These are phyloP conservation scores for Etheostoma spectabile DNA, from an alignment of 2,113 vertebrate genomes.

Conservation along the genomic window DNA sequence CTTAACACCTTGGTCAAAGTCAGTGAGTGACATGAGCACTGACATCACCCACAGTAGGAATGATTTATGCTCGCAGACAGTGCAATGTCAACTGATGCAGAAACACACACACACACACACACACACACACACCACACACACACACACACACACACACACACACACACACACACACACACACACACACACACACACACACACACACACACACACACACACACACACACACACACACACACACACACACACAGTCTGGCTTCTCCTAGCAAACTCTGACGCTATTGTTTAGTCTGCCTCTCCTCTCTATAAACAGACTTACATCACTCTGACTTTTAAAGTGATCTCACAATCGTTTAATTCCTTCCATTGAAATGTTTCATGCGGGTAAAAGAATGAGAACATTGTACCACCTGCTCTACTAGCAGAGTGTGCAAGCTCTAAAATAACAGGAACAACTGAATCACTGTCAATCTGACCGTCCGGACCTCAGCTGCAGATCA, in stretches of 20 bases:
- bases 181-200: neutral
- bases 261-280: conserved; percentile 32
- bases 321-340: conserved; percentile 16
- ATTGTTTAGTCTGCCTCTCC: conserved; percentile 57
- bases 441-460: conserved; percentile 62
- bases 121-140: neutral
- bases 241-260: conserved; percentile 9
- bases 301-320: conserved; percentile 30
- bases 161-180: neutral
- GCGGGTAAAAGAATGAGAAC: conserved; percentile 5
- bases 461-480: conserved; percentile 59
- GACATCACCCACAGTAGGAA: conserved; percentile 38
- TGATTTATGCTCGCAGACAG: conserved; percentile 40
- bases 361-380: conserved; percentile 21
- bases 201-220: no score
- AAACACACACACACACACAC: conserved; percentile 16
- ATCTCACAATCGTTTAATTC: conserved; percentile 21
- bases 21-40: conserved; percentile 14
- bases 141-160: neutral
- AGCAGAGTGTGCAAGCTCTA: conserved; percentile 9
- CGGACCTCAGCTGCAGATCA: conserved; percentile 70
- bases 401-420: conserved; percentile 21
- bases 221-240: neutral
- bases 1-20: conserved; percentile 39
- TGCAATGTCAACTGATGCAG: conserved; percentile 1